These are phyloP conservation scores for Lateolabrax maculatus DNA, from an alignment of 2,797 vertebrate genomes.

Conservation along the genomic window DNA sequence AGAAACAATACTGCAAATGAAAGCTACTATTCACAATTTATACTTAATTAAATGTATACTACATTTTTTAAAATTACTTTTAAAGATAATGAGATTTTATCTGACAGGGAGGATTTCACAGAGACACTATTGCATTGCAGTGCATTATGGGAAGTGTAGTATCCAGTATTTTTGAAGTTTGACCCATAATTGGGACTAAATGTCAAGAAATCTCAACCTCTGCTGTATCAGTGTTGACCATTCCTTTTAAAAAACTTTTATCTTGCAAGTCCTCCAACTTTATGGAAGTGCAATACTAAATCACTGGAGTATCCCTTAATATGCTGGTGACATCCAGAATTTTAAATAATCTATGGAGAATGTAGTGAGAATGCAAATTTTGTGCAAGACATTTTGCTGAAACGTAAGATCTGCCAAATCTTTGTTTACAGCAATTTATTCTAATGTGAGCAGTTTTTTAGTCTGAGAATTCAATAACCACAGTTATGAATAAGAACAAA, in stretches of 20 bases:
- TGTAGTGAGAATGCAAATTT: neutral
- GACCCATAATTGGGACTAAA: too few relatives aligned
- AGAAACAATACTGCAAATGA: too few relatives aligned
- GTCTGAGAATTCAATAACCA: neutral
- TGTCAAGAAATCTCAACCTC: neutral
- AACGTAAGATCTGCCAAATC: neutral
- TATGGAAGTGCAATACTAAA: neutral
- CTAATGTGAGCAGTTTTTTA: conserved; percentile 1
- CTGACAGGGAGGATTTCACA: too few relatives aligned
- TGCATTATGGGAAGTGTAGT: neutral
- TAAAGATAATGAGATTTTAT: too few relatives aligned
- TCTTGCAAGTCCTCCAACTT: too few relatives aligned
- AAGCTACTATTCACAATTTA: too few relatives aligned
- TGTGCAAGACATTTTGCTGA: neutral
- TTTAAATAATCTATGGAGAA: neutral
- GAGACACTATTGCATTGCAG: too few relatives aligned
- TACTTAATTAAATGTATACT: too few relatives aligned
- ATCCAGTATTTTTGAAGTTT: too few relatives aligned
- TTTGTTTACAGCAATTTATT: neutral
- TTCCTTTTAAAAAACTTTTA: too few relatives aligned
- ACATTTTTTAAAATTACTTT: too few relatives aligned
- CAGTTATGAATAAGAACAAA: conserved; percentile 10
- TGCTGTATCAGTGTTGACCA: neutral
- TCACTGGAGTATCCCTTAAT: neutral
- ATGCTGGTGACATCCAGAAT: neutral